phyloP scores from a whole-genome alignment of 2,113 vertebrate species.

The Propithecus coquereli region DNA sequence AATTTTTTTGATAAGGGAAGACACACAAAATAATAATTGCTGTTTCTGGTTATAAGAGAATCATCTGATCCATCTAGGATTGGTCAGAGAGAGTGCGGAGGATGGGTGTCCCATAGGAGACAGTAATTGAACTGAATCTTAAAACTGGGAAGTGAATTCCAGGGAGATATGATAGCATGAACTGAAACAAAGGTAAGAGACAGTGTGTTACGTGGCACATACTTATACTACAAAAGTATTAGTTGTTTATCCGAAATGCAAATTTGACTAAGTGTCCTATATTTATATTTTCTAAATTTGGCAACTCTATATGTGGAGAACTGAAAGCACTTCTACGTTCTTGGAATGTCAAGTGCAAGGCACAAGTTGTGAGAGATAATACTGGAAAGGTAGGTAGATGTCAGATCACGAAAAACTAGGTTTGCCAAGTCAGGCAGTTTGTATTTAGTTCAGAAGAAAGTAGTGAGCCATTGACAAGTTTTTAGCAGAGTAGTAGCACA shows the following conservation, averaged over 20 bases:
- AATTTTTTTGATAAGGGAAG: background rate
- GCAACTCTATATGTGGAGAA: background rate
- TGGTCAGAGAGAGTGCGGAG: background rate
- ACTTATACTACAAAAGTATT: background rate
- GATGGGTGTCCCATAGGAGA: background rate
- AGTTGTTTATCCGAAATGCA: slow-evolving; percentile 17
- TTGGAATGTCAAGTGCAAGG: background rate
- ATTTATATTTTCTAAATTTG: slow-evolving; percentile 34
- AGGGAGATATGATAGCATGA: background rate
- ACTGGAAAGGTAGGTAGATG: background rate
- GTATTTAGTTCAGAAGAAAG: background rate
- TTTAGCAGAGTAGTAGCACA: background rate
- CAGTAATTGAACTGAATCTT: background rate
- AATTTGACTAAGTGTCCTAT: background rate
- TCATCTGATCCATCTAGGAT: background rate
- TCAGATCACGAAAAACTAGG: slow-evolving; percentile 17
- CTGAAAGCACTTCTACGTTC: background rate
- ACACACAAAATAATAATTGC: background rate
- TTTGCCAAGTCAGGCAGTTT: background rate
- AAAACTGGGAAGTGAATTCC: slow-evolving; percentile 9
- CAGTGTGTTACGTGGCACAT: background rate
- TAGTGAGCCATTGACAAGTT: background rate
- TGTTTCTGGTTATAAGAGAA: background rate
- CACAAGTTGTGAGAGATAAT: background rate
- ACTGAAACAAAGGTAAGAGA: background rate